Percentiles rank a stretch among this genome's conserved stretches.
Evolutionary conservation across 1,140 invertebrate genomes (phyloP).

Genomic region (Apis florea): DNA sequence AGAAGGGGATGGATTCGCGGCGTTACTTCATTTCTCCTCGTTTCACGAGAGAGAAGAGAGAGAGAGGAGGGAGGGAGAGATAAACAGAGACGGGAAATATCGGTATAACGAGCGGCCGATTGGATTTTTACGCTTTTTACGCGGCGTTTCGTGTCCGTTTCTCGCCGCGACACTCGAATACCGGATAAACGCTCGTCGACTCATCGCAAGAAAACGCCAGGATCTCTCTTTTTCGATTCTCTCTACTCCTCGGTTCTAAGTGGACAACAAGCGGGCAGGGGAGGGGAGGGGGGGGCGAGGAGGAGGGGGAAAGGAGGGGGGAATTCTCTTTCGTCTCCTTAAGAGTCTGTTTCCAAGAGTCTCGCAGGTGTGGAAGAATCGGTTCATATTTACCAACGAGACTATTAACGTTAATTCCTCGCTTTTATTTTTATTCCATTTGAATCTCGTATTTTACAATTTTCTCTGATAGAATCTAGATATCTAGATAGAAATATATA

Average conservation of each 20-base stretch:
- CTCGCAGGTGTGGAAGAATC: no score
- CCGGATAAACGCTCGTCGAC: constrained; percentile 26
- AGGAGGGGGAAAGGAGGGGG: no score
- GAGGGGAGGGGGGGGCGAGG: no score
- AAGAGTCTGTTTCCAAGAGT: no score
- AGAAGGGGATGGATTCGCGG: background rate
- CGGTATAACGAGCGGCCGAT: constrained; percentile 22
- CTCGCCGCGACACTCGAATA: constrained; percentile 16
- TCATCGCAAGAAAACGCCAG: constrained; percentile 26
- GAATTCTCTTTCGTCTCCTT: no score
- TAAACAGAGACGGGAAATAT: constrained; percentile 8
- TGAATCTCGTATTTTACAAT: no score
- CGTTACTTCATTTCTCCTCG: background rate
- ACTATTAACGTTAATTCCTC: no score
- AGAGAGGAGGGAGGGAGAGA: no score
- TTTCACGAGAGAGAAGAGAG: background rate
- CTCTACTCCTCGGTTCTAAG: constrained; percentile 7
- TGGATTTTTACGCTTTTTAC: constrained; percentile 32
- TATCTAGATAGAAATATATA: no score
- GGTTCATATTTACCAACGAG: no score
- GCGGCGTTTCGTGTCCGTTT: constrained; percentile 3
- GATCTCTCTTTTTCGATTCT: constrained; percentile 28
- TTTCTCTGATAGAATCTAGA: no score
- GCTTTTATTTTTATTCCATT: no score
- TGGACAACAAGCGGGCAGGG: background rate